Evolutionary conservation across 2,888 invertebrate species (phyloP), one percentile per base, ranked within the genome.

Genomic region (Nymphalis urticae): DNA sequence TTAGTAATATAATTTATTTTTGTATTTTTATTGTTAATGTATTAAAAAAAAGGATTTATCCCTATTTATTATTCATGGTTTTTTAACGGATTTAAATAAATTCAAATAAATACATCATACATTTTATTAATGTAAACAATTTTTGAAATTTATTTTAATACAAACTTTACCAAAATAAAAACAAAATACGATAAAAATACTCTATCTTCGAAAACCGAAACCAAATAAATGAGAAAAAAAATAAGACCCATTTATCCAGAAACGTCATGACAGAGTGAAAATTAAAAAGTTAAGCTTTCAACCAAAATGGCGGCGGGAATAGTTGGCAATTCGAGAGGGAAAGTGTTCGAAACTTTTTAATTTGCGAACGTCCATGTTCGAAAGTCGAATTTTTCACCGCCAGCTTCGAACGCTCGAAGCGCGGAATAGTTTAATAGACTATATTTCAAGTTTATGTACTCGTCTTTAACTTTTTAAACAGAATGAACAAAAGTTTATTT

Each of bases 331-430:
- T 85, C 74, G 80, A 75, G 76, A 84, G 87, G 76, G 90, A 89
- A 88, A 89, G 89, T 90, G 88, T 86, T 85, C 73, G 75, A 81
- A 83, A 90, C 87, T 90, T 89, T 89, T 89, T 88, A 89, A 89
- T 90, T 89, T 89, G 85, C 79, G 80, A 82, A 80, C 80, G 76
- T 77, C 80, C 79, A 72, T 76, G 82, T 83, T 81, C 79, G 79
- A 79, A 87, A 84, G 84, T 85, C 85, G 82, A 85, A 88, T 89
- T 89, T 90, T 89, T 89, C 88, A 88, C 82, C 82, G 80, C 68
- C 60, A 75, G 75, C 73, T 76, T 76, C 68, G 61, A 73, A 64
- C 73, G 74, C 72, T 72, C 69, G 70, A 64, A 71, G 73, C 73
- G 73, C 82, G 85, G 85, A 86, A 85, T 83, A 81, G 85, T 78